Base-by-base conservation (phyloP, 2,888 invertebrate species). In the Perizoma affinitatum region DNA sequence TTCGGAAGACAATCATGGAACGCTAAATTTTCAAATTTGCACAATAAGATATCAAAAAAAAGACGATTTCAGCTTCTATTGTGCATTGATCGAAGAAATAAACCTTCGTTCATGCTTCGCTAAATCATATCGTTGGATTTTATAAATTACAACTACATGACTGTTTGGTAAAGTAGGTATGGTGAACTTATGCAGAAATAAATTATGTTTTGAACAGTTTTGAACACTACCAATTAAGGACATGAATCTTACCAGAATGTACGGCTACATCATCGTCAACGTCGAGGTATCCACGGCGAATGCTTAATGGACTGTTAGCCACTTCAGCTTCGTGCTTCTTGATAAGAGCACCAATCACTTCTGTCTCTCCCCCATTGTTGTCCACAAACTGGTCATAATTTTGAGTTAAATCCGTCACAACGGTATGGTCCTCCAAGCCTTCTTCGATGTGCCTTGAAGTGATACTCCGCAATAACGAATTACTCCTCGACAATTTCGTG, bases 401-500 rank as follows among this genome's bases (percentile, higher is more conserved):
- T 54, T 91, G 86, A 44, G 77, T 80, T 64, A 93, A 75, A 64
- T 93, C 82, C 11, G 89, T 84, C 36, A 93, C 87, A 43, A 91
- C 80, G 4, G 68, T 65, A 61, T 80, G 83, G 59, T 89, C 91
- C 60, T 88, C 90, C 52, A 87, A 75, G 2, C 89, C 91, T 66
- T 88, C 92, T 73, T 92, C 92, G 22, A 92, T 89, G 69, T 90
- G 83, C 69, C 87, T 89, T 35, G 93, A 84, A 52, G 93, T 93
- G 67, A 94, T 93, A 70, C 94, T 94, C 65, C 94, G 92, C 8
- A 95, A 76, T 63, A 95, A 79, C 2, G 94, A 94, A 74, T 95
- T 95, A 72, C 95, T 96, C 61, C 96, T 92, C 0, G 95, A 94
- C 50, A 96, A 79, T 79, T 96, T 96, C 1, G 96, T 95, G 69